Evolutionary conservation across 2,888 invertebrate genomes (phyloP).

Genomic region (Notodonta dromedarius): DNA sequence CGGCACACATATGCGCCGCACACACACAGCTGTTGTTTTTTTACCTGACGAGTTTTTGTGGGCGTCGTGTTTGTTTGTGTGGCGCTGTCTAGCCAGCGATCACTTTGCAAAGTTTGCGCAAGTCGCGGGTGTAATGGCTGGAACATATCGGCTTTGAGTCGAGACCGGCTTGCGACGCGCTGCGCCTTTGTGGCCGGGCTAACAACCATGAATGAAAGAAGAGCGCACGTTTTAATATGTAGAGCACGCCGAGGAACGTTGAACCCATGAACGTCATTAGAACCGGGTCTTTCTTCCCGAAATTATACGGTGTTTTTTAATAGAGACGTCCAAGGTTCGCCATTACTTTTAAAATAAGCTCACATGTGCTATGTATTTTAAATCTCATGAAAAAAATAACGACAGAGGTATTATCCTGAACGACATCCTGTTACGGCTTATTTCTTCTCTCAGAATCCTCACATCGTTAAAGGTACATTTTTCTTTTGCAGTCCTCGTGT

Average conservation of each 20-base stretch:
- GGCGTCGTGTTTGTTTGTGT: slow-evolving; percentile 69
- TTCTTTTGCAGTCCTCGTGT: slow-evolving; percentile 81
- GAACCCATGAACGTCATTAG: slow-evolving; percentile 24
- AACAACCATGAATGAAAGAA: slow-evolving; percentile 52
- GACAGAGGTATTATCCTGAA: slow-evolving; percentile 79
- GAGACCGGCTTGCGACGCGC: slow-evolving; percentile 48
- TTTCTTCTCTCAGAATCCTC: slow-evolving; percentile 79
- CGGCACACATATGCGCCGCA: slow-evolving; percentile 65
- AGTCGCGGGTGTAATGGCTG: slow-evolving; percentile 66
- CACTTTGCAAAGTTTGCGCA: slow-evolving; percentile 70
- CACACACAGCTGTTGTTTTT: slow-evolving; percentile 61
- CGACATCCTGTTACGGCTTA: slow-evolving; percentile 83
- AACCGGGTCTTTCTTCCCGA: slow-evolving; percentile 5
- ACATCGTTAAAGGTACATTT: slow-evolving; percentile 83
- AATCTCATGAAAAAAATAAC: slow-evolving; percentile 66
- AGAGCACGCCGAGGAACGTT: slow-evolving; percentile 30
- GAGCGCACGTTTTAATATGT: slow-evolving; percentile 44
- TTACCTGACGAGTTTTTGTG: slow-evolving; percentile 74
- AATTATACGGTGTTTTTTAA: background rate
- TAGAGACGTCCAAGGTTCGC: slow-evolving; percentile 3
- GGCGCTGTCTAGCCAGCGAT: slow-evolving; percentile 71
- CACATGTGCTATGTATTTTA: slow-evolving; percentile 45
- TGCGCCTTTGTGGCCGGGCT: slow-evolving; percentile 56
- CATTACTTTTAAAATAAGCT: slow-evolving; percentile 29
- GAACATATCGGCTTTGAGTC: slow-evolving; percentile 69